These are phyloP conservation scores for Callospermophilus lateralis DNA, from an alignment of 2,113 vertebrate genomes.

Conservation along the genomic window DNA sequence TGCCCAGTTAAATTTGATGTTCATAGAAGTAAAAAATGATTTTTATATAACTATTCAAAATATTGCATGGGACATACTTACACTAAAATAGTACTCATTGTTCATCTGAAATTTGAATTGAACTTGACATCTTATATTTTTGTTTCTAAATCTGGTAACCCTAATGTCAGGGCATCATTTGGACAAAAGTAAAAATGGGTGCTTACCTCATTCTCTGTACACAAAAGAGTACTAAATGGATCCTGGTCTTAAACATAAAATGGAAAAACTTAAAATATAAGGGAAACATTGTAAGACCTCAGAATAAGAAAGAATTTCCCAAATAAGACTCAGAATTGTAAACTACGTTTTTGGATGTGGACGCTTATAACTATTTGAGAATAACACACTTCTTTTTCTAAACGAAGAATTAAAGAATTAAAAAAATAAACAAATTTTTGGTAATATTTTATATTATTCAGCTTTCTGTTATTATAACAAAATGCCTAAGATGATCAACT, in stretches of 20 bases:
- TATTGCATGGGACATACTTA: neutral
- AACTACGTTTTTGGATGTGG: neutral
- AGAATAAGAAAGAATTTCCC: constrained; percentile 1
- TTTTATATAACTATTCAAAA: neutral
- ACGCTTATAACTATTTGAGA: neutral
- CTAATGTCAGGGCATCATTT: neutral
- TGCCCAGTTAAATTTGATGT: neutral
- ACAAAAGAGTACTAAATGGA: constrained; percentile 26
- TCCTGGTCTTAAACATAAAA: neutral
- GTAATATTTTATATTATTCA: neutral
- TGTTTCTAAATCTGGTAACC: constrained; percentile 14
- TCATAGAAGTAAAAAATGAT: neutral
- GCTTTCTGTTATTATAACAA: neutral
- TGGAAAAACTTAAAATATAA: neutral
- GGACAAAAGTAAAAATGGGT: neutral
- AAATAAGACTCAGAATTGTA: neutral
- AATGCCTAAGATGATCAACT: neutral
- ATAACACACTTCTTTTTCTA: neutral
- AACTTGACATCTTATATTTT: neutral
- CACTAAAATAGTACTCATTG: neutral
- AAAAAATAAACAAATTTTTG: neutral
- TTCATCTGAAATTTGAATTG: constrained; percentile 10
- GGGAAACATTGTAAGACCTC: neutral
- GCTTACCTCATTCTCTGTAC: neutral
- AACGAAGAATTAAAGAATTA: constrained; percentile 35